These are phyloP conservation scores for Percopsis omiscomaycus DNA, from an alignment of 2,797 vertebrate genomes.

Conservation along the genomic window DNA sequence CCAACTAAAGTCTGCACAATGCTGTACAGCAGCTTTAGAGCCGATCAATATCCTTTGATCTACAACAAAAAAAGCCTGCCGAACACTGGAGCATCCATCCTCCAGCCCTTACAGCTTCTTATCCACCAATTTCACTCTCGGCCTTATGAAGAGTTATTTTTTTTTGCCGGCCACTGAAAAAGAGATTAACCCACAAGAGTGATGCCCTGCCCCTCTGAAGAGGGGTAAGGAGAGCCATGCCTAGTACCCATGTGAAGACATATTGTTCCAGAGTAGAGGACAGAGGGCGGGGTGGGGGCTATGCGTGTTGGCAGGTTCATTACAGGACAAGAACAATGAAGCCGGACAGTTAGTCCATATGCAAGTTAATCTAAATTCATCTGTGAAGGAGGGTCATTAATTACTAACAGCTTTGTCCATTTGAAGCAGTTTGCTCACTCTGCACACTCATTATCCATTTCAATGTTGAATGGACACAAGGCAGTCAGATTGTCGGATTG, in stretches of 20 bases:
- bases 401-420: conserved; percentile 27
- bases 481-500: conserved; percentile 46
- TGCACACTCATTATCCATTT: conserved; percentile 39
- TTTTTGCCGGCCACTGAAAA: background rate
- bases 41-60: conserved; percentile 42
- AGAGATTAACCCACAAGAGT: conserved; percentile 4
- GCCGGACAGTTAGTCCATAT: conserved; percentile 8
- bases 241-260: too few species aligned
- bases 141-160: background rate
- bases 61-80: conserved; percentile 30
- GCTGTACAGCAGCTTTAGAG: conserved; percentile 18
- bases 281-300: background rate
- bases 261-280: background rate
- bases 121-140: background rate
- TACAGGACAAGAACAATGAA: conserved; percentile 9
- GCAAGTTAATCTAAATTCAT: conserved; percentile 6
- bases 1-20: conserved; percentile 5
- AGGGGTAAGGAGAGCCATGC: background rate
- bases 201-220: conserved; percentile 1
- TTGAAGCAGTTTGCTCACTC: conserved; percentile 32
- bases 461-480: conserved; percentile 19
- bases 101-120: conserved; percentile 4
- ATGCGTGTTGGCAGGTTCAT: background rate
- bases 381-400: conserved; percentile 6
- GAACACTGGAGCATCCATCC: conserved; percentile 13